Conservation (phyloP, 2,888 invertebrate species). For the Netelia inedita region DNA sequence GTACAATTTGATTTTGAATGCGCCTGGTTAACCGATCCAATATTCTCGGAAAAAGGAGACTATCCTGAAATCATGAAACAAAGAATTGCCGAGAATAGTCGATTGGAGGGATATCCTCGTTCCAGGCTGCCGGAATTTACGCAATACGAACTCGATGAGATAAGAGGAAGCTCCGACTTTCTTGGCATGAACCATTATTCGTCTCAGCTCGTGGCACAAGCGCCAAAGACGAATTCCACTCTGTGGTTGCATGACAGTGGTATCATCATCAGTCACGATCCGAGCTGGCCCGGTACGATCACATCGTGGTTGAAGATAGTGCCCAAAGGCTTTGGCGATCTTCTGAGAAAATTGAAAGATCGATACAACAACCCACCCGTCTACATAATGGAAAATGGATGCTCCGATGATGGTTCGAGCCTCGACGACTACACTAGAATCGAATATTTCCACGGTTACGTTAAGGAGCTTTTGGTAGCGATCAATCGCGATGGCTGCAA, state of each 20-base stretch:
- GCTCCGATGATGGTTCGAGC: slow-evolving; percentile 74
- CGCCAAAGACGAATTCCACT: slow-evolving; percentile 29
- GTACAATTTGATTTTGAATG: slow-evolving; percentile 82
- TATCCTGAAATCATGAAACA: slow-evolving; percentile 86
- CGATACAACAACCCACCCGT: slow-evolving; percentile 82
- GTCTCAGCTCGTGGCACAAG: slow-evolving; percentile 68
- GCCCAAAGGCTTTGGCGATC: slow-evolving; percentile 84
- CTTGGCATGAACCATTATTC: slow-evolving; percentile 80
- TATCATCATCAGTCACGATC: slow-evolving; percentile 86
- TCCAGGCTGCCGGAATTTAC: slow-evolving; percentile 86
- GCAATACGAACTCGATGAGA: slow-evolving; percentile 86
- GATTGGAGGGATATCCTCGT: slow-evolving; percentile 82
- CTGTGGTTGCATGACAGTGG: slow-evolving; percentile 81
- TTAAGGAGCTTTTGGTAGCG: slow-evolving; percentile 85
- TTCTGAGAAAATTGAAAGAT: slow-evolving; percentile 82
- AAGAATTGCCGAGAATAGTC: slow-evolving; percentile 84
- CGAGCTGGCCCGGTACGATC: slow-evolving; percentile 88
- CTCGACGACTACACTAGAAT: slow-evolving; percentile 76
- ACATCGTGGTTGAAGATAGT: slow-evolving; percentile 87
- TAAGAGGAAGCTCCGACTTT: slow-evolving; percentile 78
- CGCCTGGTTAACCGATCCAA: slow-evolving; percentile 86
- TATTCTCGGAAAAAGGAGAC: slow-evolving; percentile 85
- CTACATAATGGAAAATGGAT: slow-evolving; percentile 84
- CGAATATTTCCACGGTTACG: slow-evolving; percentile 82
- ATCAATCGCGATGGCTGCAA: slow-evolving; percentile 85